These are phyloP conservation scores for Drosophila infuscata DNA, from an alignment of 2,888 invertebrate species.

Conservation along the genomic window DNA sequence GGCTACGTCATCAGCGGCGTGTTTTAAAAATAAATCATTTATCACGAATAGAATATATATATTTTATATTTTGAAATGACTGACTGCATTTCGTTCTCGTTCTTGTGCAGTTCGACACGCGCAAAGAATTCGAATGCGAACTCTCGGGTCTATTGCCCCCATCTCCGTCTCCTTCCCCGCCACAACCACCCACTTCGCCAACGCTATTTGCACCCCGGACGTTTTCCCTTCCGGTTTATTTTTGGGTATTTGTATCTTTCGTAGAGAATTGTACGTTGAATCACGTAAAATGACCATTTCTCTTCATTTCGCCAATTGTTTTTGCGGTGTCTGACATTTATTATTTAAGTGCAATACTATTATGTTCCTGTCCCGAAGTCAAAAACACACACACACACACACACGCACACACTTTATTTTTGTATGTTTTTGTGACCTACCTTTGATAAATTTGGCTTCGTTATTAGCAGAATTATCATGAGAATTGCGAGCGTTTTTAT, in stretches of 20 bases:
- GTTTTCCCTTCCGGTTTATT: constrained; percentile 1
- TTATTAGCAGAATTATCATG: constrained; percentile 44
- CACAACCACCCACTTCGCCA: neutral
- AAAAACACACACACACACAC: neutral
- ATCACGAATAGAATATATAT: constrained; percentile 11
- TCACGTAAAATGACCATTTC: constrained; percentile 64
- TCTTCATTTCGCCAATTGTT: constrained; percentile 49
- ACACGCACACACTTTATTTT: neutral
- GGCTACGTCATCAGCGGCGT: constrained; percentile 47
- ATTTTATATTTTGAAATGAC: constrained; percentile 29
- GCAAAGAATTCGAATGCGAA: constrained; percentile 39
- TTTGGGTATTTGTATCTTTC: constrained; percentile 9
- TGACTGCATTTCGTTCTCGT: constrained; percentile 36
- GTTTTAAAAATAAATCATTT: constrained; percentile 69
- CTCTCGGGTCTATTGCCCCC: constrained; percentile 11
- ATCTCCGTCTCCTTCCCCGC: neutral
- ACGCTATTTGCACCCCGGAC: neutral
- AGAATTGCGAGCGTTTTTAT: constrained; percentile 44
- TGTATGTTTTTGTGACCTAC: neutral
- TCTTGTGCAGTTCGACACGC: constrained; percentile 43
- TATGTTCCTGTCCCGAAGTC: constrained; percentile 1
- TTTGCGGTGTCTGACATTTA: constrained; percentile 28
- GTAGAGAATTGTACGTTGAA: constrained; percentile 11
- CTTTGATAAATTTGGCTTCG: constrained; percentile 35
- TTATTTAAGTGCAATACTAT: constrained; percentile 33